Evolutionary conservation across 2,797 vertebrate genomes (phyloP), one percentile per base, ranked within the genome.

Genomic region (Astyanax mexicanus): DNA sequence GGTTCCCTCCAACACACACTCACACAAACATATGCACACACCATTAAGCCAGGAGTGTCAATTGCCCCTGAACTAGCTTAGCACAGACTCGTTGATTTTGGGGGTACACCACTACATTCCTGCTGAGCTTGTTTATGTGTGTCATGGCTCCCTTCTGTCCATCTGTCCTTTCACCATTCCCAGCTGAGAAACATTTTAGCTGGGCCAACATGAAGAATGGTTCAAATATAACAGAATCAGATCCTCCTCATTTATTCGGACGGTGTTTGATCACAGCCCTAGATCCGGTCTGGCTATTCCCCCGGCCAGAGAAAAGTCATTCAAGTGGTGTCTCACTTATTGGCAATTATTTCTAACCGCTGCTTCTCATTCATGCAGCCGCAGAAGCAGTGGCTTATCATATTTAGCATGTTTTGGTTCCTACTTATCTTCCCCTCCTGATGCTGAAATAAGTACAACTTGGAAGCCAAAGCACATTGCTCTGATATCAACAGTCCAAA

Each of bases 91-190:
- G 86, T 79, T 81, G 87, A 81, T 91, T 93, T 88, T 88, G 66
- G 72, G 67, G 85, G 80, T 85, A 92, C 86, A 92, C 81, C 83
- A 88, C 88, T 13, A 93, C 90, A 94, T 94, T 94, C 92, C 90
- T 86, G 38, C 72, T 60, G 69, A 54, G 72, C 51, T 52, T 84
- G 83, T 87, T 86, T 84, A 64, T 84, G 68, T 84, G 68, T 77
- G 79, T 74, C 58, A 60, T 52, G 55, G 73, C 37, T 54, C 72
- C 60, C 78, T n/a, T 32, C 27, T 32, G 27, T 55, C 44, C 44
- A 79, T 73, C 72, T 67, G 60, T 74, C 55, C 60, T 57, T 54
- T 49, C n/a, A 11, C 13, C 73, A 60, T 62, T 11, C 23, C 51
- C 29, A 75, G 25, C 51, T 44, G 32, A 8, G 45, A 72, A 47